Percentiles rank a stretch among this genome's conserved stretches.
Evolutionary conservation across 92 coral and sea anemone species (phyloP).

Genomic region (Virgularia gustaviana): DNA sequence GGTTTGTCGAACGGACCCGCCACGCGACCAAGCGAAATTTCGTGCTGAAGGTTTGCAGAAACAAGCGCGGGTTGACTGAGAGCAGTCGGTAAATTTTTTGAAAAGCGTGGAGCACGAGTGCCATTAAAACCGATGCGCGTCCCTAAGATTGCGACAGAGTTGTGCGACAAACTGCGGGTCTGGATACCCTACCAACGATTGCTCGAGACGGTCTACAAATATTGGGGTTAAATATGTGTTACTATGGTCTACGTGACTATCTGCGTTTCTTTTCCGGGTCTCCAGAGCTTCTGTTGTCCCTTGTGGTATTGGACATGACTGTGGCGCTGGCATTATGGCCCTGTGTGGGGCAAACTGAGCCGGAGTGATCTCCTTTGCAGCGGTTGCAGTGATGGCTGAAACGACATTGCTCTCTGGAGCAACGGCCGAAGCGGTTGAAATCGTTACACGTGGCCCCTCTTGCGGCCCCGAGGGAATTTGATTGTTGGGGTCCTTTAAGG

Average conservation of each 20-base stretch:
- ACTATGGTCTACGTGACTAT: too few relatives aligned
- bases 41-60: constrained; percentile 40
- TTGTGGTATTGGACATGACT: too few relatives aligned
- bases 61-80: constrained; percentile 40
- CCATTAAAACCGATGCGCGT: constrained; percentile 47
- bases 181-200: constrained; percentile 29
- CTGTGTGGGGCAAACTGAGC: constrained; percentile 34
- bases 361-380: constrained; percentile 46
- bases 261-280: too few relatives aligned
- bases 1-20: constrained; percentile 53
- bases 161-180: constrained; percentile 40
- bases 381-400: constrained; percentile 36
- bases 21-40: constrained; percentile 43
- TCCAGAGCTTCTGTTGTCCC: too few relatives aligned
- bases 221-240: constrained; percentile 45
- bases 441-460: constrained; percentile 29
- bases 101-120: constrained; percentile 27
- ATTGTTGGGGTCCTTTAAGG: constrained; percentile 47
- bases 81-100: constrained; percentile 41
- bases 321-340: too few relatives aligned
- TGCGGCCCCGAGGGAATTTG: constrained; percentile 46
- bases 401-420: constrained; percentile 42
- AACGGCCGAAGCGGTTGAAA: constrained; percentile 23
- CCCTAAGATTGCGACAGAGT: constrained; percentile 37
- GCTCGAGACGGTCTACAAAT: constrained; percentile 15